phyloP scores from a whole-genome alignment of 2,797 vertebrate species.

The Phyllotis vaccarum region DNA sequence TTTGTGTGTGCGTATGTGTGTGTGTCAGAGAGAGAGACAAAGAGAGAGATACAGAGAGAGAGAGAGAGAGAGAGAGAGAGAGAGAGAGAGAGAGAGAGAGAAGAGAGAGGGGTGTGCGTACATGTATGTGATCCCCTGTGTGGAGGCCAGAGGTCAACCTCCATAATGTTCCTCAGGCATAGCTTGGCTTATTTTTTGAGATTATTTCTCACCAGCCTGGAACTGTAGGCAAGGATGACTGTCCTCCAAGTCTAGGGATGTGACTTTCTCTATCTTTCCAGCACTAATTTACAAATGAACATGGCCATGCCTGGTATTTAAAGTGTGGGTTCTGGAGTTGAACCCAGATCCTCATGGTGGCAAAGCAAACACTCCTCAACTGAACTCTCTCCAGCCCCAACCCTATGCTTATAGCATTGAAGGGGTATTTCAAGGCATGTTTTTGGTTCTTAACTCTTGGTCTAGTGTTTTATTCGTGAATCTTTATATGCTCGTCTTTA shows the following conservation, averaged over 20 bases:
- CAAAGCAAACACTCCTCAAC: neutral
- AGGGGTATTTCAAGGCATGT: neutral
- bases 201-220: neutral
- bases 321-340: neutral
- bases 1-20: neutral
- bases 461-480: neutral
- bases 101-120: too few species aligned
- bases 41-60: too few species aligned
- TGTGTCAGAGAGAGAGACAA: too few species aligned
- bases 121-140: neutral
- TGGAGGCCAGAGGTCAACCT: neutral
- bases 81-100: too few species aligned
- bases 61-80: too few species aligned
- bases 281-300: neutral
- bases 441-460: slow-evolving; percentile 22
- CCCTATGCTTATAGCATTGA: neutral
- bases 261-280: neutral
- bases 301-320: neutral
- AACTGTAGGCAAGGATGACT: neutral
- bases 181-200: neutral
- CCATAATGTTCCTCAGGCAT: neutral
- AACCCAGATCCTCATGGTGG: neutral
- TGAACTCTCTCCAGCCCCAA: neutral
- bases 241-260: neutral
- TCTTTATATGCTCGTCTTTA: neutral